A percentile compares a stretch with the other conserved stretches of the same genome.
These are phyloP conservation scores for Sebastes minor DNA, from an alignment of 2,797 vertebrate genomes.

Conservation along the genomic window DNA sequence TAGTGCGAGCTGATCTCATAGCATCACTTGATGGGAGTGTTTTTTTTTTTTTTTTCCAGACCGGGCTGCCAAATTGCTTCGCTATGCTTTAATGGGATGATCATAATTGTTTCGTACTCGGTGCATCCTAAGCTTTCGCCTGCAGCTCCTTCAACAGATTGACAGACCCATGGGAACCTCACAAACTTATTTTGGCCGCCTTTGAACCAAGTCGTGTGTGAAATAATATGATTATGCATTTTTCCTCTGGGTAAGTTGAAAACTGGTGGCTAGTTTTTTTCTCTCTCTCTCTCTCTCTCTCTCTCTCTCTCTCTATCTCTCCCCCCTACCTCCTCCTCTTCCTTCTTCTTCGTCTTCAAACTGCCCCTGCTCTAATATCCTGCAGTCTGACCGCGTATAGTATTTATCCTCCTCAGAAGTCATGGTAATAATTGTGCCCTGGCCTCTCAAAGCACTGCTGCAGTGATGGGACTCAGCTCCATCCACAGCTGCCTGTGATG, in stretches of 20 bases:
- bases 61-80: slow-evolving; percentile 75
- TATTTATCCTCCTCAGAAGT: slow-evolving; percentile 78
- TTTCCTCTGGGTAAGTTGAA: slow-evolving; percentile 77
- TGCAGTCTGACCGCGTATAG: slow-evolving; percentile 59
- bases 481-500: slow-evolving; percentile 73
- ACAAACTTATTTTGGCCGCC: slow-evolving; percentile 79
- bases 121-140: slow-evolving; percentile 78
- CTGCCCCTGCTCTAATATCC: slow-evolving; percentile 62
- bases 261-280: slow-evolving; percentile 61
- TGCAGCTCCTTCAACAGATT: slow-evolving; percentile 79
- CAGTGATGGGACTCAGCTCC: slow-evolving; percentile 51
- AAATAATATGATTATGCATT: slow-evolving; percentile 83
- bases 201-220: slow-evolving; percentile 82
- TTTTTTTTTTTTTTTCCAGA: slow-evolving; percentile 47
- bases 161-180: slow-evolving; percentile 81
- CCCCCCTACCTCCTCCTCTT: neutral
- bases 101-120: slow-evolving; percentile 80
- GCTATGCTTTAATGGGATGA: slow-evolving; percentile 81
- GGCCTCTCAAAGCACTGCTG: slow-evolving; percentile 54
- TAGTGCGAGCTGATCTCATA: slow-evolving; percentile 35
- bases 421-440: slow-evolving; percentile 74
- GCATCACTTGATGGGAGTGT: slow-evolving; percentile 54
- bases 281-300: too few relatives aligned
- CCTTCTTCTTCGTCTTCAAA: slow-evolving; percentile 34
- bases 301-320: too few relatives aligned